Evolutionary conservation across 2,888 invertebrate species (phyloP), one percentile per base, ranked within the genome.

Genomic region (Troides helena): DNA sequence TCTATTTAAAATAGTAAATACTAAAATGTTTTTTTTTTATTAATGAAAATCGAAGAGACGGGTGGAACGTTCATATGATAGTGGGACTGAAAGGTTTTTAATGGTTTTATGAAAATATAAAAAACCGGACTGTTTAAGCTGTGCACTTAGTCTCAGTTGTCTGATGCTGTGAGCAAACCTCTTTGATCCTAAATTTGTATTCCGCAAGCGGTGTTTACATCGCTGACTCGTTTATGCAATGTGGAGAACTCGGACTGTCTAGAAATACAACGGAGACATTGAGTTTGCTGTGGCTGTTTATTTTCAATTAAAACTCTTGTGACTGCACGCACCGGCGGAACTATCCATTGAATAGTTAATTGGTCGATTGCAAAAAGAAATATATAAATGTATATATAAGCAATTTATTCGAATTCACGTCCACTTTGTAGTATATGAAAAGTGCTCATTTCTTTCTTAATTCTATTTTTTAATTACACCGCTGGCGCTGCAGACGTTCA

Each of bases 151-250:
- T 57, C 23, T 8, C n/a, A 14, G n/a, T 21, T 57, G 57, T 46
- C 14, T 21, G 59, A 57, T 46, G 62, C 43, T 12, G 59, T 23
- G 30, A 50, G n/a, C n/a, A 25, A n/a, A n/a, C 46, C 12, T 50
- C 59, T 65, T 59, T 65, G 59, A 65, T 59, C 59, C 46, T 65
- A 59, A 59, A 65, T 65, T 65, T 65, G 50, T 65, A 65, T 65
- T 59, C 59, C 21, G 21, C 57, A 57, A 59, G 58, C 58, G 43
- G 23, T 36, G 58, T 59, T 36, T 58, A 46, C 46, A 65, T 43
- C 58, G 17, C 25, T 36, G 21, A 46, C 21, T 25, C 50, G 39
- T 65, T 65, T 43, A 43, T 65, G 30, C n/a, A n/a, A 46, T 7
- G 12, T 5, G 59, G 30, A 59, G 46, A 59, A 17, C 46, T 59